Conservation (phyloP, 2,888 invertebrate species). For the Tenthredo distinguenda region DNA sequence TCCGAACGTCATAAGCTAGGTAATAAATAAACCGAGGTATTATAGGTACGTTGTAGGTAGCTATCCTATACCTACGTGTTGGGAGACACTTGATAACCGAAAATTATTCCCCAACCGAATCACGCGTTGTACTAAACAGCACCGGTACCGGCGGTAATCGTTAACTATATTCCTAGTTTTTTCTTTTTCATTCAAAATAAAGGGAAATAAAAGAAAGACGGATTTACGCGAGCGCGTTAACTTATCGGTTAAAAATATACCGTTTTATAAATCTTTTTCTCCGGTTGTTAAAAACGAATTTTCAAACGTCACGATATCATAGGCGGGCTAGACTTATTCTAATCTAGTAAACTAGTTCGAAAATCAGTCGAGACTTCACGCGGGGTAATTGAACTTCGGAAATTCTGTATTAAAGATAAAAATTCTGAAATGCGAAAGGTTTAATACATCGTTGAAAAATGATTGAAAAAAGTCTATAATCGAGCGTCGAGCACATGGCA, state of each 20-base stretch:
- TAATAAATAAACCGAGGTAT: conserved; percentile 5
- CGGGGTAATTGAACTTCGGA: too few relatives aligned
- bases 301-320: background rate
- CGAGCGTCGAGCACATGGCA: conserved; percentile 22
- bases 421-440: background rate
- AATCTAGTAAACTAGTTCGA: too few relatives aligned
- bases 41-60: background rate
- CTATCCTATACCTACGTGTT: background rate
- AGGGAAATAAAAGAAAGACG: conserved; percentile 15
- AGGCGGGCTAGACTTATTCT: too few relatives aligned
- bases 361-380: too few relatives aligned
- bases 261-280: background rate
- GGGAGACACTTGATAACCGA: background rate
- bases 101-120: background rate
- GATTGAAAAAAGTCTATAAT: background rate
- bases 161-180: conserved; percentile 21
- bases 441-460: background rate
- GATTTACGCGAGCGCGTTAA: background rate
- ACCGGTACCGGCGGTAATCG: background rate
- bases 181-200: conserved; percentile 13
- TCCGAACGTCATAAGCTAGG: conserved; percentile 16
- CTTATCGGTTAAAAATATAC: background rate
- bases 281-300: background rate
- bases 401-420: background rate
- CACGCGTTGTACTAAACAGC: background rate